Base-by-base conservation (phyloP, 2,797 vertebrate genomes). In the Spinus olivaceus region DNA sequence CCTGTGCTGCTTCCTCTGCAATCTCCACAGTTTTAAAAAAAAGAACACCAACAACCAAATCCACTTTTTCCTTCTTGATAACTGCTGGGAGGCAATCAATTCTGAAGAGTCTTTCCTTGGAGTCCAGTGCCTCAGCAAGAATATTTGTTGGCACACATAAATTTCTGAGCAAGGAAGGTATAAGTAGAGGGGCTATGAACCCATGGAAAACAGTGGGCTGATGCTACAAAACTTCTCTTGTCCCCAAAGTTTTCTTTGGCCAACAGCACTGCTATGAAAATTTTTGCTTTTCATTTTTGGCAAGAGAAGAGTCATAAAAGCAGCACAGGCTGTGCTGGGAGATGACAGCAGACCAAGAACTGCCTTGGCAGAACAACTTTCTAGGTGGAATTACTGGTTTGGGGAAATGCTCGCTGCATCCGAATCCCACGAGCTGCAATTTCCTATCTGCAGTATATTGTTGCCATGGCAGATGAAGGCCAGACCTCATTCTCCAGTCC, bases 341-440 rank as follows among this genome's bases (percentile, higher is more conserved):
- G 94, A 91, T 72, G 65, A 91, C 47, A 89, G 64, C 57, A 74
- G 72, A 94, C 70, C 69, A 71, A 91, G 81, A 89, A 65, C 61
- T 39, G n/a, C 61, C 54, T 83, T 20, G 4, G 64, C 65, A 92
- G 76, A 89, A 12, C 57, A 81, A 30, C 51, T 83, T 59, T 89
- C 74, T 88, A 25, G 71, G 35, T 81, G 64, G 69, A 96, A 96
- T 92, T 89, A 61, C 86, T 81, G 90, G 27, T 87, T 91, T 85
- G 86, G 86, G 88, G 81, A 71, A 92, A 83, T 39, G 50, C 24
- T 91, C 7, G 5, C 64, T 87, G 67, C 42, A 53, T 81, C 86
- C 0, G 0, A 88, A 80, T 84, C 93, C 88, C 90, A 87, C 7
- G 67, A 92, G 83, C 78, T 89, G 51, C 67, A 92, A 89, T 87